Base-by-base conservation (phyloP, 2,888 invertebrate genomes). In the Neria commutata region DNA sequence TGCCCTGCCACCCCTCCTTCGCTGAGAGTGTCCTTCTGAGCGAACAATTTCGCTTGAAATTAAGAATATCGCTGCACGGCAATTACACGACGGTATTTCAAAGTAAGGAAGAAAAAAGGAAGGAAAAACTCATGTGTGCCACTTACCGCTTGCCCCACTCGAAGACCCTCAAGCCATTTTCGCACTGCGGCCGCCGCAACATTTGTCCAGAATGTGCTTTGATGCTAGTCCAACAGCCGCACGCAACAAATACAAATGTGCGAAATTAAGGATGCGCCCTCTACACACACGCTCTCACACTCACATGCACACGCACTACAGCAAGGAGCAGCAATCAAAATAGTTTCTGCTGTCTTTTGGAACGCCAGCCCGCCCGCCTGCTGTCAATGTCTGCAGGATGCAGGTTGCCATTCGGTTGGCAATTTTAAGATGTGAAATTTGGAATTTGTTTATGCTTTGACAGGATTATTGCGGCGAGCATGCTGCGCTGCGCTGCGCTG, bases 391-490 rank as follows among this genome's bases (percentile, higher is more conserved):
- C 29, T 40, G 50, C 46, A 53, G 51, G 47, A 61, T 54, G 50
- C 21, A 33, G 23, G 49, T 42, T 24, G 53, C 53, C 52, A 53
- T 49, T 48, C n/a, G n/a, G n/a, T n/a, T n/a, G n/a, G n/a, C n/a
- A n/a, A n/a, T n/a, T n/a, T 56, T 48, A 52, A 60, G 63, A 72
- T 71, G 40, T 19, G 37, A 52, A 57, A 60, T 62, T 55, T 51
- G 54, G 54, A 63, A 63, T 72, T 72, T 74, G 75, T 76, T 74
- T 74, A 70, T 70, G 74, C 76, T 69, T 76, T 73, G 77, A 75
- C 71, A 69, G 71, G 74, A 76, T 75, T 75, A 76, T 60, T 61
- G 56, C 58, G 48, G 10, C 33, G 37, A 57, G 66, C 58, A 67
- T 60, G 72, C 62, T 61, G 61, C 63, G 62, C 64, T 29, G 6